Evolutionary conservation across 1,140 invertebrate species (phyloP), one percentile per base, ranked within the genome.

Genomic region (Trachymyrmex septentrionalis): DNA sequence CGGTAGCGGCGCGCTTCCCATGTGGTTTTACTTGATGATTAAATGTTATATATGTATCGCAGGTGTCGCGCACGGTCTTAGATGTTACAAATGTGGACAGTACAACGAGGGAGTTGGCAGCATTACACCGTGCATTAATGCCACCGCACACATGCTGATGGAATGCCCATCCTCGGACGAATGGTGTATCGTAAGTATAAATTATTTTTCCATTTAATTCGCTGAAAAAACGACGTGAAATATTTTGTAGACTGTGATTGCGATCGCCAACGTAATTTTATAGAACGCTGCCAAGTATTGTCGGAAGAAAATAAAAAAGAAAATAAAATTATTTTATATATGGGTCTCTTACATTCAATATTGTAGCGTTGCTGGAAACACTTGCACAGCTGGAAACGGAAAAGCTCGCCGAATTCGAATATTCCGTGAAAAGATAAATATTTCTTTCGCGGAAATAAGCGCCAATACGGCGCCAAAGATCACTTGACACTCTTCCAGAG

Each of bases 41-140:
- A 50, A 84, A 48, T 27, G 19, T 71, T 81, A 57, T 73, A 75
- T 44, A 19, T 63, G 38, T 91, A 61, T 85, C 94, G 88, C 92
- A 95, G 95, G 93, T 27, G 66, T 91, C 24, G 91, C 91, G 48
- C 92, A 95, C 90, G 95, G 96, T 86, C 95, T 98, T 88, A 96
- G 96, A 92, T 98, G 97, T 95, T 97, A 97, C 95, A 96, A 97
- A 93, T 97, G 97, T 89, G 97, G 97, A 50, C 96, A 97, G 94
- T 98, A 97, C 94, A 98, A 97, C 91, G 97, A 98, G 87, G 97
- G 97, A 12, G 97, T 97, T 7, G 97, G 97, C 57, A 97, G 97
- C 75, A 97, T 98, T 82, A 98, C 97, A 55, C 97, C 97, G 3
- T 97, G 97, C 94, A 96, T 97, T 90, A 97, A 97, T 94, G 96